A percentile compares a stretch with the other conserved stretches of the same genome.
These are phyloP conservation scores for Maconellicoccus hirsutus DNA, from an alignment of 1,140 invertebrate species.

Conservation along the genomic window DNA sequence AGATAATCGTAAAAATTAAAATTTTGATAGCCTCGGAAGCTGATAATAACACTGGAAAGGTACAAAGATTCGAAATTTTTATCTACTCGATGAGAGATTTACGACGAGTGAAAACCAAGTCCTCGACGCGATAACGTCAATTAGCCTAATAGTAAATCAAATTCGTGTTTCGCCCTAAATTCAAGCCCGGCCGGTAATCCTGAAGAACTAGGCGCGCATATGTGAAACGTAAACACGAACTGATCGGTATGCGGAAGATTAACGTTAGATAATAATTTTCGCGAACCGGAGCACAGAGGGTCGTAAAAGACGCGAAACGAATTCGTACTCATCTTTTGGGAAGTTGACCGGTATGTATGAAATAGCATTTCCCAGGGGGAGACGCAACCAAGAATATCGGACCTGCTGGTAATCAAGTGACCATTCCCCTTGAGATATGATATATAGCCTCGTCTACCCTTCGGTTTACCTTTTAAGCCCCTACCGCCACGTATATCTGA, in stretches of 20 bases:
- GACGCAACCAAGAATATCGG: background rate
- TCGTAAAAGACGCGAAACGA: too few species aligned
- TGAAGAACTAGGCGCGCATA: too few species aligned
- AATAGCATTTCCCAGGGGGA: slow-evolving; percentile 10
- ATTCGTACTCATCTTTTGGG: background rate
- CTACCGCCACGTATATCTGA: background rate
- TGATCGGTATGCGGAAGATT: background rate
- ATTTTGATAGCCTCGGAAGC: too few species aligned
- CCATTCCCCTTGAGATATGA: slow-evolving; percentile 22
- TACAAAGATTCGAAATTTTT: too few species aligned
- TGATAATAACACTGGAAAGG: too few species aligned
- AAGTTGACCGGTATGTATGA: background rate
- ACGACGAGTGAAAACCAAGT: background rate
- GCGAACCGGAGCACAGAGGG: too few species aligned
- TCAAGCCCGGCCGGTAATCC: too few species aligned
- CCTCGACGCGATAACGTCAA: background rate
- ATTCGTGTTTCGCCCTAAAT: background rate
- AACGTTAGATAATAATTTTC: background rate
- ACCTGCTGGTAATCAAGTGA: slow-evolving; percentile 21
- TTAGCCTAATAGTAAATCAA: background rate
- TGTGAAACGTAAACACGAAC: too few species aligned
- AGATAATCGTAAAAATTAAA: too few species aligned
- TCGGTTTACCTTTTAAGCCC: slow-evolving; percentile 10
- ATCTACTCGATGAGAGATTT: background rate
- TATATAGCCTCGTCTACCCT: slow-evolving; percentile 16